A percentile compares a stretch with the other conserved stretches of the same genome.
Conservation (phyloP, 2,113 vertebrate species). For the Trichomycterus rosablanca region DNA sequence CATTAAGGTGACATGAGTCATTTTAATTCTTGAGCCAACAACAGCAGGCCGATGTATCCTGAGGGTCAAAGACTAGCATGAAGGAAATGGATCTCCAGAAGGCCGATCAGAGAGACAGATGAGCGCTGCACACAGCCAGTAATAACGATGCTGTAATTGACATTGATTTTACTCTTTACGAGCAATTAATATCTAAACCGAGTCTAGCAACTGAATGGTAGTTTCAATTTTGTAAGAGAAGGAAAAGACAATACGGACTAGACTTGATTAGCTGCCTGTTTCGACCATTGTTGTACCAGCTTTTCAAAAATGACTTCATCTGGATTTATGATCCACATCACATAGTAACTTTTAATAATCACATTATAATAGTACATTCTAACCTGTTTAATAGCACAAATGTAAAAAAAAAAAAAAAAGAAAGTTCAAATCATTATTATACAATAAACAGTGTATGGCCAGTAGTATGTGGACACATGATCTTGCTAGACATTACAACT, state of each 20-base stretch:
- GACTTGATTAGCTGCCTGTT: conserved; percentile 24
- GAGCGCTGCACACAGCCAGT: conserved; percentile 46
- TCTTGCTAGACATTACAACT: too few species aligned
- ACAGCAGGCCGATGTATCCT: conserved; percentile 48
- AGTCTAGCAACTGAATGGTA: conserved; percentile 50
- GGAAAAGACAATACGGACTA: conserved; percentile 40
- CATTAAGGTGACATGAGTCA: conserved; percentile 52
- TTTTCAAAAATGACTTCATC: too few species aligned
- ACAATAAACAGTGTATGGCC: too few species aligned
- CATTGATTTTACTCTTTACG: conserved; percentile 63
- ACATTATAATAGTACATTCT: too few species aligned
- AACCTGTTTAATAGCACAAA: too few species aligned
- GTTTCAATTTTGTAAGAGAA: conserved; percentile 52
- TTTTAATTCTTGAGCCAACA: conserved; percentile 60
- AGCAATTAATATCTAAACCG: conserved; percentile 58
- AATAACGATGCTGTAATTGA: conserved; percentile 51
- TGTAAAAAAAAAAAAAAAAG: too few species aligned
- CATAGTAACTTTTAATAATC: too few species aligned
- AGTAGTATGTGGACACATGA: too few species aligned
- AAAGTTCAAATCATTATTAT: too few species aligned
- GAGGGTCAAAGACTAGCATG: conserved; percentile 44
- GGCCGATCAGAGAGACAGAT: conserved; percentile 49
- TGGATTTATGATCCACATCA: too few species aligned
- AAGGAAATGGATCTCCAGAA: conserved; percentile 52
- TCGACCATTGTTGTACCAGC: too few species aligned